Conservation (phyloP, 2,797 vertebrate species). For the Leptodactylus fallax region DNA sequence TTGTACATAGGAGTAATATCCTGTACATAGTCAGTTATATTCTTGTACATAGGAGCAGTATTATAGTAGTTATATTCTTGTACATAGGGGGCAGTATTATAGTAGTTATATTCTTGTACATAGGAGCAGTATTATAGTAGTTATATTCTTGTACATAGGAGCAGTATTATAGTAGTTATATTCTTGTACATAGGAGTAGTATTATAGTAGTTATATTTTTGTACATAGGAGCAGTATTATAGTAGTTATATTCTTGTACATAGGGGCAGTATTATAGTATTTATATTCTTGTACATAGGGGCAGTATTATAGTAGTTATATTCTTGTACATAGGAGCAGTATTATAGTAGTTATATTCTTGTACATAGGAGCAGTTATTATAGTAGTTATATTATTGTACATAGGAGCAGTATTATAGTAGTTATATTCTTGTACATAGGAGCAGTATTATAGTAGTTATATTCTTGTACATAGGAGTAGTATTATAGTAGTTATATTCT, state of each 20-base stretch:
- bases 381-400: constrained; percentile 1
- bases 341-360: constrained; percentile 11
- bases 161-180: not conserved
- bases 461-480: constrained; percentile 9
- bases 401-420: constrained; percentile 4
- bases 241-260: constrained; percentile 1
- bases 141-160: not conserved
- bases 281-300: not conserved
- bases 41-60: not conserved
- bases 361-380: not conserved
- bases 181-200: not conserved
- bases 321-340: not conserved
- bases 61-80: not conserved
- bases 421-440: constrained; percentile 13
- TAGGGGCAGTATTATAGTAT: constrained; percentile 3
- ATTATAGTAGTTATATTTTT: constrained; percentile 1
- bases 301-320: constrained; percentile 12
- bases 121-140: not conserved
- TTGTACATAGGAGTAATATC: not conserved
- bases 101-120: constrained; percentile 1
- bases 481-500: constrained; percentile 31
- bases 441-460: constrained; percentile 23
- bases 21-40: constrained; percentile 3
- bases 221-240: constrained; percentile 5
- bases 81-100: not conserved